Percentiles rank a stretch among this genome's conserved stretches.
phyloP scores from a whole-genome alignment of 1,140 invertebrate genomes.

The Araneus ventricosus region DNA sequence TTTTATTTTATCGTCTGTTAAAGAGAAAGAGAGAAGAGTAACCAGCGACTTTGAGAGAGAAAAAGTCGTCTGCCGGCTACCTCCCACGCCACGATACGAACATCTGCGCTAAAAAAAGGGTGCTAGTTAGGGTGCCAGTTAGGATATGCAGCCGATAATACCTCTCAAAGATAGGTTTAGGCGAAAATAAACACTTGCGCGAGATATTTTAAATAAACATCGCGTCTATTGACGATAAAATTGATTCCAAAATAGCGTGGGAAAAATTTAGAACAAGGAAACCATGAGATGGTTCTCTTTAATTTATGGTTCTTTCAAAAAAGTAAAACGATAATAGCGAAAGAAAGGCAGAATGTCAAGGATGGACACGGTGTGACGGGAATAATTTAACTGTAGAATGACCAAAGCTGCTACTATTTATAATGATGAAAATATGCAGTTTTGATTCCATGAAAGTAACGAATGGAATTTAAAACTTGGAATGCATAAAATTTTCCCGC shows the following conservation, averaged over 20 bases:
- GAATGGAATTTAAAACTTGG: not conserved
- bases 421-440: too few relatives aligned
- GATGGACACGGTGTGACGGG: not conserved
- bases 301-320: conserved; percentile 7
- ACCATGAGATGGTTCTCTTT: not conserved
- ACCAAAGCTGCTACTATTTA: not conserved
- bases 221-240: not conserved
- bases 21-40: not conserved
- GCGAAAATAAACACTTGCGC: not conserved
- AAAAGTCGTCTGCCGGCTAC: conserved; percentile 11
- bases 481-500: not conserved
- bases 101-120: conserved; percentile 16
- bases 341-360: not conserved
- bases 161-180: not conserved
- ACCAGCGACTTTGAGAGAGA: not conserved
- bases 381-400: not conserved
- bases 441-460: too few relatives aligned
- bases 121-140: not conserved
- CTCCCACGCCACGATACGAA: not conserved
- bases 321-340: not conserved
- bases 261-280: conserved; percentile 1
- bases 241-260: not conserved
- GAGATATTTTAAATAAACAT: not conserved
- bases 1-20: not conserved
- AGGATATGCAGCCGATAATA: not conserved